These are phyloP conservation scores for Orchestes rusci DNA, from an alignment of 2,888 invertebrate species.

Conservation along the genomic window DNA sequence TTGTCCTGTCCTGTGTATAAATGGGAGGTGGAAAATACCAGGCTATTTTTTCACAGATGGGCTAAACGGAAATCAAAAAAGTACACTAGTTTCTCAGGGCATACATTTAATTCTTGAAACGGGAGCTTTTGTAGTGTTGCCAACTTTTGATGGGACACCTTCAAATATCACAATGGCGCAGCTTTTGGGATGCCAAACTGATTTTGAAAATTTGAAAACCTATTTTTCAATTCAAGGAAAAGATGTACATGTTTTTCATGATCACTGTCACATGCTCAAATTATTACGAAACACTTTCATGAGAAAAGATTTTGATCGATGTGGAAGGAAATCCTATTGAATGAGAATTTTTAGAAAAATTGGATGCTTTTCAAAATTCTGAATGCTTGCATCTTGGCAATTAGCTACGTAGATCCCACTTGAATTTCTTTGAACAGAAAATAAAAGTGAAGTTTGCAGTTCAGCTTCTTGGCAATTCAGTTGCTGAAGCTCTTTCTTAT, in stretches of 20 bases:
- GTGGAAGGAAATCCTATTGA: slow-evolving; percentile 6
- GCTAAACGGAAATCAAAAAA: slow-evolving; percentile 27
- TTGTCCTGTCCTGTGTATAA: no score
- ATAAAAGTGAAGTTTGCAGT: no score
- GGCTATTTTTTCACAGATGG: slow-evolving; percentile 31
- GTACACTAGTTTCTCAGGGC: slow-evolving; percentile 26
- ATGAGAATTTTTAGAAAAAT: slow-evolving; percentile 8
- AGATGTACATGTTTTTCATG: slow-evolving; percentile 5
- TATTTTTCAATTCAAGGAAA: no score
- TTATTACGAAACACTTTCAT: slow-evolving; percentile 5
- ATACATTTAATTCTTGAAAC: slow-evolving; percentile 24
- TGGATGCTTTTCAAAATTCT: slow-evolving; percentile 2
- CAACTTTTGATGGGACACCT: slow-evolving; percentile 32
- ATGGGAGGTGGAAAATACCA: slow-evolving; percentile 31
- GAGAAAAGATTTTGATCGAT: slow-evolving; percentile 8
- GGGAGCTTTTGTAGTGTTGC: slow-evolving; percentile 24
- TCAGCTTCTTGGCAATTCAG: slow-evolving; percentile 14
- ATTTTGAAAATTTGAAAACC: slow-evolving; percentile 2
- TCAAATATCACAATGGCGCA: slow-evolving; percentile 23
- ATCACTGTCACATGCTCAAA: slow-evolving; percentile 7
- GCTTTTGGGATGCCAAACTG: slow-evolving; percentile 5
- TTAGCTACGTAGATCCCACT: slow-evolving; percentile 12
- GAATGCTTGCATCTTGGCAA: slow-evolving; percentile 9
- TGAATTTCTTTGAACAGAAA: slow-evolving; percentile 16
- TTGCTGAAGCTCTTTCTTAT: slow-evolving; percentile 16